A percentile compares a stretch with the other conserved stretches of the same genome.
phyloP scores from a whole-genome alignment of 2,113 vertebrate genomes.

The Circaetus gallicus region DNA sequence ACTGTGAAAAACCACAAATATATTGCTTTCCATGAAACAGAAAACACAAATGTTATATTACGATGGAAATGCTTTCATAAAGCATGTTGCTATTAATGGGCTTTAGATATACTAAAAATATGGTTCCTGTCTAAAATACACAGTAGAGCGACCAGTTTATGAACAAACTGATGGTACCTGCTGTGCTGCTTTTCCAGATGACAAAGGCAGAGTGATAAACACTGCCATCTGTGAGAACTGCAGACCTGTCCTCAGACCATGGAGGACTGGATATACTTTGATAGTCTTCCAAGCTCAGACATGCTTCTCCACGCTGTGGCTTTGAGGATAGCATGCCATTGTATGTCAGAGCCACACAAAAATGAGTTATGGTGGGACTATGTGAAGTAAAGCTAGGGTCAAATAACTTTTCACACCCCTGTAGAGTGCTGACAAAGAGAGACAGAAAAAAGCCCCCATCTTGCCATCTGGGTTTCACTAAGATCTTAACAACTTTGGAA shows the following conservation, averaged over 20 bases:
- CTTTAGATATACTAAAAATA: background rate
- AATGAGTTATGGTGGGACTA: background rate
- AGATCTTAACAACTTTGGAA: background rate
- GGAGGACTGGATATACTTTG: background rate
- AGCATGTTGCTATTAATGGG: background rate
- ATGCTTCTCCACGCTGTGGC: background rate
- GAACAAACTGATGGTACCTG: background rate
- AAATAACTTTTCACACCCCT: background rate
- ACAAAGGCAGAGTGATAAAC: conserved; percentile 14
- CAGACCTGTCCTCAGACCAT: background rate
- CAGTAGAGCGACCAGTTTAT: background rate
- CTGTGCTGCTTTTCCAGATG: conserved; percentile 30
- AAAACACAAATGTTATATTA: conserved; percentile 6
- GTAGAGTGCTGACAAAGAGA: background rate
- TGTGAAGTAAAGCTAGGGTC: background rate
- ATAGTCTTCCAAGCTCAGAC: background rate
- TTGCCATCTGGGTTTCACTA: background rate
- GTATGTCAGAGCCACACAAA: background rate
- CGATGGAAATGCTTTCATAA: background rate
- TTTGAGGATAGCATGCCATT: background rate
- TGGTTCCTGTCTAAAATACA: background rate
- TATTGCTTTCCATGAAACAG: background rate
- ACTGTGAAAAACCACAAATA: background rate
- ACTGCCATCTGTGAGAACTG: background rate
- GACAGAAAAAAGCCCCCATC: background rate